Evolutionary conservation across 2,888 invertebrate genomes (phyloP).

Genomic region (Sminthurinus aureus): DNA sequence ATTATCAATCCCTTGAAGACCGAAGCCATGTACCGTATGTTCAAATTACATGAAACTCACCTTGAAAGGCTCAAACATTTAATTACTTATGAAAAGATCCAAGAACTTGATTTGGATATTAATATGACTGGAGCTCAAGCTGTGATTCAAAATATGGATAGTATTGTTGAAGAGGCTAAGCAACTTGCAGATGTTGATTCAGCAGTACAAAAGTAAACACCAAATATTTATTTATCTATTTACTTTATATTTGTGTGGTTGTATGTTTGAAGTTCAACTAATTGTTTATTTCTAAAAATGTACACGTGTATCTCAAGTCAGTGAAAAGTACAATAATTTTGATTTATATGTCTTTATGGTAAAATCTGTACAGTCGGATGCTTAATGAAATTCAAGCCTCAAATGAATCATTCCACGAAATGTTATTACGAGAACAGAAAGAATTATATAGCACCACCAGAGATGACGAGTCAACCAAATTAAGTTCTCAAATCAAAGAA

Average conservation of each 20-base stretch:
- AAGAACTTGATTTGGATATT: conserved; percentile 26
- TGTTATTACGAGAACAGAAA: background rate
- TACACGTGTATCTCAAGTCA: too few species aligned
- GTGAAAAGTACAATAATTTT: too few species aligned
- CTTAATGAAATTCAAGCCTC: background rate
- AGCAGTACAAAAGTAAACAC: conserved; percentile 17
- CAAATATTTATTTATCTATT: background rate
- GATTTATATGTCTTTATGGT: too few species aligned
- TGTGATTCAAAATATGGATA: conserved; percentile 1
- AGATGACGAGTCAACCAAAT: background rate
- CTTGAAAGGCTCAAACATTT: conserved; percentile 33
- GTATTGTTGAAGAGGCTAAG: conserved; percentile 11
- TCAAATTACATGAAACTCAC: conserved; percentile 25
- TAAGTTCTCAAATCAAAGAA: conserved; percentile 14
- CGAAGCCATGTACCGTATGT: conserved; percentile 13
- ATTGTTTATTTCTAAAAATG: too few species aligned
- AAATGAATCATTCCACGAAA: conserved; percentile 1
- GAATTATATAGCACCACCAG: background rate
- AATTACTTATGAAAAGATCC: conserved; percentile 9
- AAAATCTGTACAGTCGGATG: conserved; percentile 23
- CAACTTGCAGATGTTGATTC: background rate
- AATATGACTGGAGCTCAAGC: conserved; percentile 25
- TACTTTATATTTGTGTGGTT: background rate
- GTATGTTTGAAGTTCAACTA: too few species aligned
- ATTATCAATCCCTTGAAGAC: conserved; percentile 1